Evolutionary conservation across 2,113 vertebrate species (phyloP).

Genomic region (Cinclus mexicanus): DNA sequence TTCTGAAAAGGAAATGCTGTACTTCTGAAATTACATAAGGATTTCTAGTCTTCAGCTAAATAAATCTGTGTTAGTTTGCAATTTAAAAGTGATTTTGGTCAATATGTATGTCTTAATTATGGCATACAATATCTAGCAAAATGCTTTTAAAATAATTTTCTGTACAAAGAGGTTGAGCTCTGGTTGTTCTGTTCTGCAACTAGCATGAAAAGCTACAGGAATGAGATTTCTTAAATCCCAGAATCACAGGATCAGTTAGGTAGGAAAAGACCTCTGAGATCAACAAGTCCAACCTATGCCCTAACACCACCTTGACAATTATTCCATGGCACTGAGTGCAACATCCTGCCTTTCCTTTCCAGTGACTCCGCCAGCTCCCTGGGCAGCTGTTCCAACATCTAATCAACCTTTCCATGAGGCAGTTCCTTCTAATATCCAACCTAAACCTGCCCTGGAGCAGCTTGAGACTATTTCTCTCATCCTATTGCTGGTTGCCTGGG

Average conservation of each 20-base stretch:
- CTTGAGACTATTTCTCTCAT: not conserved
- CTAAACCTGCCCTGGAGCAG: not conserved
- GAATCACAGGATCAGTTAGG: not conserved
- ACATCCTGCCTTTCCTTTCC: accelerated
- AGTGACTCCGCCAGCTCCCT: not conserved
- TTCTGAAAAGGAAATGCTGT: not conserved
- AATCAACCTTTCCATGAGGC: not conserved
- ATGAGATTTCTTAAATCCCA: not conserved
- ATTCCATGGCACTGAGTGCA: not conserved
- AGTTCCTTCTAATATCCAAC: not conserved
- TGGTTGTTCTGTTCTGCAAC: not conserved
- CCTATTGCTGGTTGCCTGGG: accelerated
- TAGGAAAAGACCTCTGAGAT: not conserved
- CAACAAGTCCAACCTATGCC: not conserved
- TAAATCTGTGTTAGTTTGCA: not conserved
- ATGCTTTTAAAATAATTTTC: not conserved
- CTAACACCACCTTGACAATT: not conserved
- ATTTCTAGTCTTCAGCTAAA: not conserved
- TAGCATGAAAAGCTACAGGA: not conserved
- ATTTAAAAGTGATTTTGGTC: not conserved
- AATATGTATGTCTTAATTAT: not conserved
- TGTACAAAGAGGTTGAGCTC: not conserved
- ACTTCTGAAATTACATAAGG: not conserved
- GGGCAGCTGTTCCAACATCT: not conserved
- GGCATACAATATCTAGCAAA: not conserved